Conservation (phyloP, 2,797 vertebrate species). For the Pseudopleuronectes americanus region DNA sequence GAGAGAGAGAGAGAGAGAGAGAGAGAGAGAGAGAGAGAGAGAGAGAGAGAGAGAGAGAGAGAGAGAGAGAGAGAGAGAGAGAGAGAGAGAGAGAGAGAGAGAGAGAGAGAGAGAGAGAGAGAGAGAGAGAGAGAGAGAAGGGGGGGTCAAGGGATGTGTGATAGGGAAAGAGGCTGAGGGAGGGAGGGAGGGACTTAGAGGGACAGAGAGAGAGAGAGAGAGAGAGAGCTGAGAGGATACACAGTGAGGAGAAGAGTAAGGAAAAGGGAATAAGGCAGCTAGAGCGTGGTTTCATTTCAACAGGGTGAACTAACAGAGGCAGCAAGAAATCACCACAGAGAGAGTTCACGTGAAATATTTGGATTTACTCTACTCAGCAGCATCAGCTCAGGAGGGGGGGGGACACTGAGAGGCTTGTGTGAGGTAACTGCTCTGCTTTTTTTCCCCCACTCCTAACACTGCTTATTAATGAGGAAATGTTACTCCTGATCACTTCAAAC, state of each 20-base stretch:
- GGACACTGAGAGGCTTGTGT: conserved; percentile 31
- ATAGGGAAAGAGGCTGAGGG: conserved; percentile 15
- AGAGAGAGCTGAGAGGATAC: conserved; percentile 26
- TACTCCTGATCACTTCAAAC: background rate
- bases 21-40: background rate
- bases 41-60: background rate
- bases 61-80: background rate
- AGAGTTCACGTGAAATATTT: background rate
- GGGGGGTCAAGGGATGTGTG: conserved; percentile 10
- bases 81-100: no score
- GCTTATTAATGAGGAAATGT: conserved; percentile 20
- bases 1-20: conserved; percentile 5
- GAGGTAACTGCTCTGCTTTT: conserved; percentile 51
- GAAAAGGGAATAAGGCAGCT: conserved; percentile 15
- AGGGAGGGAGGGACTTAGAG: conserved; percentile 47
- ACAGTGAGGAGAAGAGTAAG: conserved; percentile 14
- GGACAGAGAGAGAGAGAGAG: background rate
- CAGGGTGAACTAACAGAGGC: conserved; percentile 24
- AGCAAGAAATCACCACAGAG: conserved; percentile 8
- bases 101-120: conserved; percentile 4
- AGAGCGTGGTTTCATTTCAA: conserved; percentile 34
- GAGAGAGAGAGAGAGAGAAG: background rate
- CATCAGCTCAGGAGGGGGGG: background rate
- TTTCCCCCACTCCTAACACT: conserved; percentile 13
- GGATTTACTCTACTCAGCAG: background rate